A percentile compares a stretch with the other conserved stretches of the same genome.
phyloP scores from a whole-genome alignment of 2,888 invertebrate species.

The Eutolmus rufibarbis region DNA sequence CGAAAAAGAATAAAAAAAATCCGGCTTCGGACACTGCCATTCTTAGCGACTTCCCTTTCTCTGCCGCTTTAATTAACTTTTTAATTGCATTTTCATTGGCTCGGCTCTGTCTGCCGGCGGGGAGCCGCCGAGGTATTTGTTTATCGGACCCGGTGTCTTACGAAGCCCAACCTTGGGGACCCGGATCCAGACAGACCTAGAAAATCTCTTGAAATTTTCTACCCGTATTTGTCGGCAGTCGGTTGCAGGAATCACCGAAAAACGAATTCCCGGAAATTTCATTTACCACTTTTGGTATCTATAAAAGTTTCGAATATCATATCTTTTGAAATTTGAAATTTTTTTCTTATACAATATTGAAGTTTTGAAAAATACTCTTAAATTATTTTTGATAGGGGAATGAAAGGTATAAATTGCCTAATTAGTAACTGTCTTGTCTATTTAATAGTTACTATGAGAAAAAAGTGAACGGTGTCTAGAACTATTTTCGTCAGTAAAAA shows the following conservation, averaged over 20 bases:
- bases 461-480: too few relatives aligned
- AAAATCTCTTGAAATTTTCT: background rate
- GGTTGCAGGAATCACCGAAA: background rate
- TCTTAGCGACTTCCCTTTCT: background rate
- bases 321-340: background rate
- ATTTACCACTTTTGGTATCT: background rate
- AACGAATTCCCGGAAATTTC: background rate
- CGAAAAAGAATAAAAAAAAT: background rate
- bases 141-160: background rate
- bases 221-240: background rate
- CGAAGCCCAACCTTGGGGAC: background rate
- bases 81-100: constrained; percentile 25
- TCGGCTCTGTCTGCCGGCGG: background rate
- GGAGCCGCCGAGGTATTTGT: background rate
- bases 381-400: too few relatives aligned
- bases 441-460: too few relatives aligned
- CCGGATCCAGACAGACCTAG: background rate
- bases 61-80: constrained; percentile 16
- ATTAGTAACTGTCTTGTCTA: too few relatives aligned
- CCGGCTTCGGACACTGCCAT: background rate
- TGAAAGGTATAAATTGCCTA: too few relatives aligned
- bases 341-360: too few relatives aligned
- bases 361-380: too few relatives aligned
- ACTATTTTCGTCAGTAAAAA: too few relatives aligned
- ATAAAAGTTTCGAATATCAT: background rate